Conservation (phyloP, 2,888 invertebrate species). For the Lepidocyrtinus sp. region DNA sequence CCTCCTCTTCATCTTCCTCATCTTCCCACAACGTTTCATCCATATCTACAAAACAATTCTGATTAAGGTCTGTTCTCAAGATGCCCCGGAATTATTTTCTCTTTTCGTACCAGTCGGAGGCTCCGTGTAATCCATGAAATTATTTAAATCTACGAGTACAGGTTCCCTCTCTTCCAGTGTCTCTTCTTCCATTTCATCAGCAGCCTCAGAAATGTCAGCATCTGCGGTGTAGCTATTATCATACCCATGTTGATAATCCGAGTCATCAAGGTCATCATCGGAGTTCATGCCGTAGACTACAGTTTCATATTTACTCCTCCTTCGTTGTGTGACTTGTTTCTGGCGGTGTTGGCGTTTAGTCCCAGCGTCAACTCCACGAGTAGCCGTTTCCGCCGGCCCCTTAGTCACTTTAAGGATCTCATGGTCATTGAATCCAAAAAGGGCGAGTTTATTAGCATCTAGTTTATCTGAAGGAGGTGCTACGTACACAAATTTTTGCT, state of each 20-base stretch:
- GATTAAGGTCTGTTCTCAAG: background rate
- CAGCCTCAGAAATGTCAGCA: conserved; percentile 16
- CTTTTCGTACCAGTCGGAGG: too few species aligned
- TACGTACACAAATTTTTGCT: background rate
- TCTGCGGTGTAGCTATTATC: background rate
- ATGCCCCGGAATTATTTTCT: background rate
- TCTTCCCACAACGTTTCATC: conserved; percentile 43
- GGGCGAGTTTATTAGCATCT: too few species aligned
- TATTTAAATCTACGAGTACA: background rate
- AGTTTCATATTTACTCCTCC: too few species aligned
- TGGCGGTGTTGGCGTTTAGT: too few species aligned
- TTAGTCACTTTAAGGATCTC: too few species aligned
- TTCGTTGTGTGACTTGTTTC: too few species aligned
- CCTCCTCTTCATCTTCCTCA: conserved; percentile 20
- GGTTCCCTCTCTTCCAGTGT: background rate
- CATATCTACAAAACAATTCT: conserved; percentile 11
- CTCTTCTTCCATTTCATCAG: conserved; percentile 15
- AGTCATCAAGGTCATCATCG: conserved; percentile 1
- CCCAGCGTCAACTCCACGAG: too few species aligned
- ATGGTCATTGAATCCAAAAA: too few species aligned
- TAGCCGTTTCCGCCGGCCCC: too few species aligned
- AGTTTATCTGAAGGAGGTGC: too few species aligned
- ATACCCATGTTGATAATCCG: background rate
- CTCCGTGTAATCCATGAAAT: background rate
- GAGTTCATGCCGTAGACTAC: conserved; percentile 26